A percentile compares a stretch with the other conserved stretches of the same genome.
Evolutionary conservation across 1,140 invertebrate species (phyloP).

Genomic region (Tetranychus urticae): DNA sequence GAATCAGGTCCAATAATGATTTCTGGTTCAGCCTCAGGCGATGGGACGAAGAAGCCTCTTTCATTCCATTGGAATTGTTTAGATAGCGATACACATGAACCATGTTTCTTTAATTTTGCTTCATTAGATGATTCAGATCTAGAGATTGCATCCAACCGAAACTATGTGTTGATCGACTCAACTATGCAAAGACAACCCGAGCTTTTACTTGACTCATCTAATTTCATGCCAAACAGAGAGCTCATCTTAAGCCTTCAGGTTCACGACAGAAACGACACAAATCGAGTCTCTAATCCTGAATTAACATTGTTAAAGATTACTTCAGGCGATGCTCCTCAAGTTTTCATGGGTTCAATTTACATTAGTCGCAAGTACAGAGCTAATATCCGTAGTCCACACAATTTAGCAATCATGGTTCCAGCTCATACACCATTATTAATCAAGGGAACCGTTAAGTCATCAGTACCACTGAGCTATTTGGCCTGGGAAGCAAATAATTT

Average conservation of each 20-base stretch:
- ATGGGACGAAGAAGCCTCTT: not conserved
- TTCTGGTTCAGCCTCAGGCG: not conserved
- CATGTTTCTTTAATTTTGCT: conserved; percentile 5
- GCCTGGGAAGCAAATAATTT: conserved; percentile 6
- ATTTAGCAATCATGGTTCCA: conserved; percentile 5
- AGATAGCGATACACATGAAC: conserved; percentile 8
- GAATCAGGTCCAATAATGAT: conserved; percentile 5
- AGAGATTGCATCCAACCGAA: not conserved
- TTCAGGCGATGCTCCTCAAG: conserved; percentile 10
- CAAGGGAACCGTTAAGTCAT: not conserved
- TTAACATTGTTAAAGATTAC: conserved; percentile 8
- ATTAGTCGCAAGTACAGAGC: conserved; percentile 5
- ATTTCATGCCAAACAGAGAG: conserved; percentile 9
- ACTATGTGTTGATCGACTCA: conserved; percentile 7
- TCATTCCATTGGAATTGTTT: conserved; percentile 13
- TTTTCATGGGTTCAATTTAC: conserved; percentile 7
- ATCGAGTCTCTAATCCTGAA: conserved; percentile 6
- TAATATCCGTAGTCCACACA: conserved; percentile 2
- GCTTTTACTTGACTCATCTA: not conserved
- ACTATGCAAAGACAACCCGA: conserved; percentile 1
- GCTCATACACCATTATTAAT: conserved; percentile 3
- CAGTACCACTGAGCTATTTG: not conserved
- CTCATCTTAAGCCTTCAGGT: conserved; percentile 12
- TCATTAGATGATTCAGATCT: not conserved
- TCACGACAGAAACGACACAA: conserved; percentile 11